Evolutionary conservation across 1,140 invertebrate genomes (phyloP), one percentile per base, ranked within the genome.

Genomic region (Trachelipus rathkii): DNA sequence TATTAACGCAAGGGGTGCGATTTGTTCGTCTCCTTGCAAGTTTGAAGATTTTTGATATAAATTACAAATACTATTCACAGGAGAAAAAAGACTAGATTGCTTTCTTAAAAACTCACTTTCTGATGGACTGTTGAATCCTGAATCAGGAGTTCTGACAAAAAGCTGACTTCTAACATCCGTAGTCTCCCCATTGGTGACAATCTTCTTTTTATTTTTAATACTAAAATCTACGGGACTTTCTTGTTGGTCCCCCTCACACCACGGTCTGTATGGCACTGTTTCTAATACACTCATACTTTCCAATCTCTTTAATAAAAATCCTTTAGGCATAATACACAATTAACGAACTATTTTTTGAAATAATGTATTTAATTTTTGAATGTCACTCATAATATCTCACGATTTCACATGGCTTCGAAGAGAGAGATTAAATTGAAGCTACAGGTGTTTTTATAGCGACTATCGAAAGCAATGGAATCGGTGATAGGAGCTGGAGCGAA

Each of bases 261-360:
- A 76, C 46, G 78, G 78, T 67, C 75, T 53, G 75, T 77, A 79
- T n/a, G 78, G 75, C 73, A 77, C 73, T 68, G 75, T 71, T 23
- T 79, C 75, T 68, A 79, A 23, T 70, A 72, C 75, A 77, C 78
- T 79, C 78, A 79, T 79, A 24, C 76, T 73, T 74, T 79, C 78
- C 72, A 74, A 71, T 74, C 78, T 77, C 74, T 79, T 79, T 72
- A 79, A 74, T 72, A 79, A 72, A 74, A 79, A 77, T 50, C 78
- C 78, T 79, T 79, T 79, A 50, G 78, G 75, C 78, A 79, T 79
- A 76, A 79, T 79, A n/a, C 78, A 79, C 78, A 79, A 75, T 78
- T 68, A 68, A 68, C 19, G 2, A 23, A 24, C 33, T 68, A 13
- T 15, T 68, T 68, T 19, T 68, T 68, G 23, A n/a, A 3, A 13